phyloP scores from a whole-genome alignment of 2,113 vertebrate species.

The Scartelaos histophorus region DNA sequence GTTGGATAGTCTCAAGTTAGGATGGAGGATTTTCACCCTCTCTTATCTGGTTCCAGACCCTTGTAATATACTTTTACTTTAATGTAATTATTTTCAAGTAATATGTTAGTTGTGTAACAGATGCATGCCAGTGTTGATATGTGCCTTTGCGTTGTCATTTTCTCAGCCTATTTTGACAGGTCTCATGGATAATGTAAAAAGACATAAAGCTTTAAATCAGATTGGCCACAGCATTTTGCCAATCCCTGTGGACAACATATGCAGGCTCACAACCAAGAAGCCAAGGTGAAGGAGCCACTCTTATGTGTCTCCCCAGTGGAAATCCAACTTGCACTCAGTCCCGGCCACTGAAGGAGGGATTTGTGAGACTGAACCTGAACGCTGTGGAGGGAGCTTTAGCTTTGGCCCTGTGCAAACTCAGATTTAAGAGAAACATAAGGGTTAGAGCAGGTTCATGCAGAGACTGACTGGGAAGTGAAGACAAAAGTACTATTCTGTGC shows the following conservation, averaged over 20 bases:
- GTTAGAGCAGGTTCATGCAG: conserved; percentile 63
- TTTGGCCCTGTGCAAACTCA: conserved; percentile 69
- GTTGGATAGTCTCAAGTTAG: too few species aligned
- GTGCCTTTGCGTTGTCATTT: conserved; percentile 50
- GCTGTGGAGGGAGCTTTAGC: conserved; percentile 66
- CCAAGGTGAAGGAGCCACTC: conserved; percentile 53
- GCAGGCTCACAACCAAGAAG: conserved; percentile 61
- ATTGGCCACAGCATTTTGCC: conserved; percentile 66
- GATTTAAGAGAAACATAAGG: conserved; percentile 68
- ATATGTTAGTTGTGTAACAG: not conserved
- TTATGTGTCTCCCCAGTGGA: conserved; percentile 51
- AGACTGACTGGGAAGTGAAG: conserved; percentile 66
- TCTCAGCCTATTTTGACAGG: conserved; percentile 49
- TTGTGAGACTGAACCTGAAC: conserved; percentile 64
- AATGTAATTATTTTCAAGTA: too few species aligned
- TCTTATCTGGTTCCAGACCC: too few species aligned
- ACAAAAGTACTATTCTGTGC: conserved; percentile 69
- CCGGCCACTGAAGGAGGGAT: conserved; percentile 62
- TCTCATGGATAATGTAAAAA: conserved; percentile 45
- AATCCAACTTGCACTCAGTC: conserved; percentile 63
- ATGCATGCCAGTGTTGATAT: conserved; percentile 24
- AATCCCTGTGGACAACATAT: conserved; percentile 59
- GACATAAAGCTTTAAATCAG: conserved; percentile 65
- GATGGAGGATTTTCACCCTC: too few species aligned
- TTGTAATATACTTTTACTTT: too few species aligned